Percentiles rank a stretch among this genome's conserved stretches.
Evolutionary conservation across 2,797 vertebrate species (phyloP).

Genomic region (Molossus molossus): DNA sequence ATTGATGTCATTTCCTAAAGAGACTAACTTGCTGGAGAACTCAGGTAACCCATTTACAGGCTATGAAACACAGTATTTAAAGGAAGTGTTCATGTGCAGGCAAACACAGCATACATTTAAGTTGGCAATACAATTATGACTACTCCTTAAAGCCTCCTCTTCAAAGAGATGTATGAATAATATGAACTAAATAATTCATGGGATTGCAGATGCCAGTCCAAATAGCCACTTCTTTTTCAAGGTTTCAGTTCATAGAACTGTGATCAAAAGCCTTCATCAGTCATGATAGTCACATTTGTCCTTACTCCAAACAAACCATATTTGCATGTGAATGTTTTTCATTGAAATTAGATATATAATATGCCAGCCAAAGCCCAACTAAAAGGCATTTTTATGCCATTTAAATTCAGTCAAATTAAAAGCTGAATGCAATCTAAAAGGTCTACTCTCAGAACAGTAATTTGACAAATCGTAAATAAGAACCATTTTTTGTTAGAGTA

Average conservation of each 20-base stretch:
- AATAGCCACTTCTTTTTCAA: conserved; percentile 90
- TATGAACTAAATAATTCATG: conserved; percentile 91
- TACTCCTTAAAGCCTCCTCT: conserved; percentile 86
- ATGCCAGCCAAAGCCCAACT: conserved; percentile 90
- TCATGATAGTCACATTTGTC: conserved; percentile 91
- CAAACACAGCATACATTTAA: conserved; percentile 77
- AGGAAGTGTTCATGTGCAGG: conserved; percentile 69
- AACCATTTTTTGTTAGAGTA: conserved; percentile 85
- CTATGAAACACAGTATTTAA: conserved; percentile 62
- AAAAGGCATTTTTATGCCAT: conserved; percentile 90
- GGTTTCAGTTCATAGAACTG: conserved; percentile 89
- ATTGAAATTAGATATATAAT: conserved; percentile 91
- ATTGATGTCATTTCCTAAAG: conserved; percentile 9
- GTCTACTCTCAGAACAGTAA: conserved; percentile 90
- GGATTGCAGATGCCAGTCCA: conserved; percentile 89
- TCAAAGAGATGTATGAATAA: conserved; percentile 91
- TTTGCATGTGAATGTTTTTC: conserved; percentile 94
- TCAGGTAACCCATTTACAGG: background rate
- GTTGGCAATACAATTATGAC: conserved; percentile 80
- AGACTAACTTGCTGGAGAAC: background rate
- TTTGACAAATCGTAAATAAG: conserved; percentile 91
- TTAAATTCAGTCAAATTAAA: conserved; percentile 93
- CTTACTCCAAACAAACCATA: conserved; percentile 91
- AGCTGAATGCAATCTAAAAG: conserved; percentile 90
- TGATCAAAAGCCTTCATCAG: conserved; percentile 94